Evolutionary conservation across 37 sponge, comb jelly and placozoan genomes (phyloP), one percentile per base, ranked within the genome.

Genomic region (Spongilla lacustris): DNA sequence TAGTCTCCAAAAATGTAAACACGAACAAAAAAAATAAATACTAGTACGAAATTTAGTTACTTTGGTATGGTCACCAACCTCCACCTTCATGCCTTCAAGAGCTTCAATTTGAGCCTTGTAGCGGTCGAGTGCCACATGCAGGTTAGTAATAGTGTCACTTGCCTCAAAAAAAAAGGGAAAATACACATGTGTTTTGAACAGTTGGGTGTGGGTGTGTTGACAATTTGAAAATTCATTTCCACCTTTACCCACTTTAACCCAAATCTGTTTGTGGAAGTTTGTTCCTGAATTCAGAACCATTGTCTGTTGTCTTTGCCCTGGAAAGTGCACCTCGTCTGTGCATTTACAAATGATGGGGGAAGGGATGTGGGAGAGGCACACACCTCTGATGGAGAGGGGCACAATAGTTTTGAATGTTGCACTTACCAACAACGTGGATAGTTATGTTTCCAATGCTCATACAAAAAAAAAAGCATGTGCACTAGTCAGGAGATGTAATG

Each of bases 81-180:
- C 37, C 77, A 76, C n/a, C 11, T 76, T 26, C 36, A 32, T 24
- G 33, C 23, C 37, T 35, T 76, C 34, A 4, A 75, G 30, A 35
- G 30, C 76, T 75, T 27, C 33, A 36, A 76, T 26, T 11, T 76
- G 77, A 35, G 33, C 77, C 36, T 76, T 32, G 37, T 38, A 76
- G 26, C 36, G 33, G 33, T 76, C 23, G 11, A 76, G 37, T 38
- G 77, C 77, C 33, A 33, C 36, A 13, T 76, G 77, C 34, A 76
- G 41, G 36, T 36, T 36, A 41, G 27, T 35, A 29, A 17, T 25
- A 76, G 26, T 12, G 33, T 58, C 77, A 36, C 22, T 3, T 35
- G 77, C 77, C 30, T 33, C 33, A 76, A 35, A 76, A 26, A 36
- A 76, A 35, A 76, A 26, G 12, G 36, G 77, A 36, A 35, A 76